Percentiles rank a stretch among this genome's conserved stretches.
phyloP scores from a whole-genome alignment of 2,113 vertebrate genomes.

The Ranitomeya imitator region DNA sequence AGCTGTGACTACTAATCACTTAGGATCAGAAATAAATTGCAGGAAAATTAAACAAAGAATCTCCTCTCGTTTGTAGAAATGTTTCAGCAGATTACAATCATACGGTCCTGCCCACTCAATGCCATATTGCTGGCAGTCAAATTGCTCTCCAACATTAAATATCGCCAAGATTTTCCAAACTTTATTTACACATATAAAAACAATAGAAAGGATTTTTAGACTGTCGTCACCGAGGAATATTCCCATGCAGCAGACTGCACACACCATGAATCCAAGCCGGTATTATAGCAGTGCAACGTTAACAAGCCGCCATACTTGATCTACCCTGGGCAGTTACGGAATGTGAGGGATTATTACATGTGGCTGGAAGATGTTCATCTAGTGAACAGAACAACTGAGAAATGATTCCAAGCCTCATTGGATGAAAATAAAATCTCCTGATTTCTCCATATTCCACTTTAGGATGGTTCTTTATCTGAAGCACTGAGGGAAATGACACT shows the following conservation, averaged over 20 bases:
- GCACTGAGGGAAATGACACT: slow-evolving; percentile 18
- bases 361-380: neutral
- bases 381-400: neutral
- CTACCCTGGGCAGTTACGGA: neutral
- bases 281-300: neutral
- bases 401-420: neutral
- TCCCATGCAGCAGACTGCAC: neutral
- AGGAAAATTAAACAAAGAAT: neutral
- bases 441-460: neutral
- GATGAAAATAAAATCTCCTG: neutral
- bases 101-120: slow-evolving; percentile 42
- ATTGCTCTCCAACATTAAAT: slow-evolving; percentile 11
- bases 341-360: neutral
- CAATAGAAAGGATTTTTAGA: slow-evolving; percentile 20
- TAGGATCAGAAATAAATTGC: neutral
- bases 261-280: neutral
- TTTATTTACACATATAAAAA: slow-evolving; percentile 41
- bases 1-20: neutral
- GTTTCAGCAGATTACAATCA: slow-evolving; percentile 36
- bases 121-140: slow-evolving; percentile 49
- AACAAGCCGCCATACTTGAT: neutral
- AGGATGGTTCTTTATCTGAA: neutral
- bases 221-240: neutral
- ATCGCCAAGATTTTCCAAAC: slow-evolving; percentile 30
- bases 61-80: slow-evolving; percentile 7